phyloP scores from a whole-genome alignment of 2,888 invertebrate genomes.

The Hedychridium roseum region DNA sequence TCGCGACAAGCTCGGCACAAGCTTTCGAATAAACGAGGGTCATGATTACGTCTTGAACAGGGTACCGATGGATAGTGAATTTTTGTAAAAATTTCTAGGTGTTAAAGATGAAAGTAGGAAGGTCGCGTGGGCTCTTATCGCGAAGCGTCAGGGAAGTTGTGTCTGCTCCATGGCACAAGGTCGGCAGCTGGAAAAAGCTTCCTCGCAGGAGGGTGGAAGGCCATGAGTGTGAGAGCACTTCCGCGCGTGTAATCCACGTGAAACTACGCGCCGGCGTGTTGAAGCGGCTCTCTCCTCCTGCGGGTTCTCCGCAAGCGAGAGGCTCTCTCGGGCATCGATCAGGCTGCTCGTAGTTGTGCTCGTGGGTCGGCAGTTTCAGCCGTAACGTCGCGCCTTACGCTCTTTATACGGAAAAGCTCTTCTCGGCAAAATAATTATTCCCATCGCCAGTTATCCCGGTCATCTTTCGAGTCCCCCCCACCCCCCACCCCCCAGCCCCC shows the following conservation, averaged over 20 bases:
- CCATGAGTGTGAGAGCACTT: constrained; percentile 6
- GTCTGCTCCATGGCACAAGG: constrained; percentile 12
- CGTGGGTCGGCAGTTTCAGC: constrained; percentile 41
- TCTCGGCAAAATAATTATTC: too few species aligned
- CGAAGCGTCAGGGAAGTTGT: too few species aligned
- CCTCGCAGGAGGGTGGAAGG: neutral
- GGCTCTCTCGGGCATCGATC: constrained; percentile 47
- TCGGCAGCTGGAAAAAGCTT: neutral
- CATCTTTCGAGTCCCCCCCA: neutral
- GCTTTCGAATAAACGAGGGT: constrained; percentile 14
- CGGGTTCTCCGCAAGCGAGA: too few species aligned
- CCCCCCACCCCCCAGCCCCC: too few species aligned
- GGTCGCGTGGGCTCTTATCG: too few species aligned
- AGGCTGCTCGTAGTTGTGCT: constrained; percentile 34
- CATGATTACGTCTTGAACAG: too few species aligned
- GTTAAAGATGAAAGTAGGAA: too few species aligned
- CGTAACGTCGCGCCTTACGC: constrained; percentile 33
- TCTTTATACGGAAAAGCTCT: constrained; percentile 28
- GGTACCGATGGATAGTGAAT: too few species aligned
- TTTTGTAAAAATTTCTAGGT: too few species aligned
- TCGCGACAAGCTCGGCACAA: constrained; percentile 26
- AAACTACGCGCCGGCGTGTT: constrained; percentile 49
- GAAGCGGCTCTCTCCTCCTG: constrained; percentile 31
- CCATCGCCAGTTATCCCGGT: too few species aligned
- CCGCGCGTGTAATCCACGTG: constrained; percentile 39